Conservation (phyloP, 2,888 invertebrate species). For the Atrina japonica region DNA sequence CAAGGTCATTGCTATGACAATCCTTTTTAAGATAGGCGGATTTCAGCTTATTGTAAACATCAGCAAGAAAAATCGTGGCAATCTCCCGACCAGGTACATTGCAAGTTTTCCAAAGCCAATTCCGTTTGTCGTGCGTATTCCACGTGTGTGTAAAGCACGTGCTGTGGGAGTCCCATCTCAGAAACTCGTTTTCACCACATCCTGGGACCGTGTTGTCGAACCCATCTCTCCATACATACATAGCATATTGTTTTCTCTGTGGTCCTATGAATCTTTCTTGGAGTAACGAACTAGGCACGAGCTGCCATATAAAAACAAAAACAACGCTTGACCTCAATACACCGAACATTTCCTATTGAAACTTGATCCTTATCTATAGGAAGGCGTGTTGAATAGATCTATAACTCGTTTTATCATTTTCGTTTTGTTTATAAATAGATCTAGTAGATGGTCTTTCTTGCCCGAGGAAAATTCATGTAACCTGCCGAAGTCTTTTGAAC, state of each 20-base stretch:
- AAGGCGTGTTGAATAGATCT: no score
- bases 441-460: no score
- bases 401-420: no score
- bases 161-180: constrained; percentile 46
- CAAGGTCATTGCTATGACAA: constrained; percentile 40
- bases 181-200: constrained; percentile 44
- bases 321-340: no score
- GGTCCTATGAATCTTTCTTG: no score
- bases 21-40: constrained; percentile 37
- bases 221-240: constrained; percentile 61
- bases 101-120: constrained; percentile 59
- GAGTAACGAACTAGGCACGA: no score
- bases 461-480: no score
- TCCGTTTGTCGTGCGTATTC: constrained; percentile 49
- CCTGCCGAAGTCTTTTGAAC: no score
- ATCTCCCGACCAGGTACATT: constrained; percentile 50
- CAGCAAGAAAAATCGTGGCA: constrained; percentile 51
- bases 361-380: no score
- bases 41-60: constrained; percentile 50
- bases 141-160: constrained; percentile 58
- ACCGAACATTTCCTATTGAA: no score
- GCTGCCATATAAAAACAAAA: no score
- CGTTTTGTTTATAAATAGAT: no score
- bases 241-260: constrained; percentile 41
- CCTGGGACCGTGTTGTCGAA: constrained; percentile 50